Base-by-base conservation (phyloP, 2,888 invertebrate genomes). In the Thymelicus lineola region DNA sequence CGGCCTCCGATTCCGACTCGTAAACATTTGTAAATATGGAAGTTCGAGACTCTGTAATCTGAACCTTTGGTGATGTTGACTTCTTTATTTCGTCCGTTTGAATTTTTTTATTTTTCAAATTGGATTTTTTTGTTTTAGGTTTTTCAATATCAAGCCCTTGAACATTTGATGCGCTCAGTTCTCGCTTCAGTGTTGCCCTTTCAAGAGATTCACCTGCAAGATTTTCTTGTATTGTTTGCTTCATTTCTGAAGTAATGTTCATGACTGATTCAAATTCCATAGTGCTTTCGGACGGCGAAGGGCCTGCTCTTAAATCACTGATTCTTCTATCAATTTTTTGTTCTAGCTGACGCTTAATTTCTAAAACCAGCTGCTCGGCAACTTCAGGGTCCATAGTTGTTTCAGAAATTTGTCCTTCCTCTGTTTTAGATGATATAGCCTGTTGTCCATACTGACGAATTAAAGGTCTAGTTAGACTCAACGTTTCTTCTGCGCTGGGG, bases 361-460 rank as follows among this genome's bases (percentile, higher is more conserved):
- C 74, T 45, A 63, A 70, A 10, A 73, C 76, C 4, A 76, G 70
- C 70, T 74, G 67, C 66, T 79, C 73, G 12, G 76, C 72, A 69
- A 79, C 77, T 10, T 65, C 53, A 17, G 58, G 15, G 20, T 75
- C 73, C 20, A 73, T 15, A 12, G 10, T 12, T 9, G 38, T 42
- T 35, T 64, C 61, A 12, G 70, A 61, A 38, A 66, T 50, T 9
- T 60, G 62, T 55, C 75, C 70, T 15, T 68, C 53, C 2, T 58
- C 50, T 6, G 57, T 38, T 60, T 58, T 73, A 7, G 80, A 77
- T 38, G 70, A 59, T 72, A 83, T 77, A 35, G 70, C 66, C 69
- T 79, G 78, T 60, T 80, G 81, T 45, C 82, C 85, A 61, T 75
- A 76, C 71, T 85, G 85, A 42, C 85, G 79, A 14, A 58, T 45